Base-by-base conservation (phyloP, 2,113 vertebrate species). In the Brienomyrus longianalis region DNA sequence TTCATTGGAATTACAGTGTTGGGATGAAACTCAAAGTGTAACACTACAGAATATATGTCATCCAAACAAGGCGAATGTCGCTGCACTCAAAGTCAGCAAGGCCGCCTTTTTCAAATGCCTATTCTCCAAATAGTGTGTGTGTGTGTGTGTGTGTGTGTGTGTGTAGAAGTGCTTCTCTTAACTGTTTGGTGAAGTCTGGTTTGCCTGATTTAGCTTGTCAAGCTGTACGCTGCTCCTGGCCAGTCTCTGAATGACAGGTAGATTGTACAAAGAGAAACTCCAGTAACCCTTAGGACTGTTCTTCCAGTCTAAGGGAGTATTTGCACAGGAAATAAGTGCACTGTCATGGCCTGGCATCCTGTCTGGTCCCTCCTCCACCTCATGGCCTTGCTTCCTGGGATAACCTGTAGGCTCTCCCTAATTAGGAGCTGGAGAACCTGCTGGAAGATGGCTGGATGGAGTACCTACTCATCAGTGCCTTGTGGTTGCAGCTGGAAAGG, bases 1-100 rank as follows among this genome's bases (percentile, higher is more conserved):
- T 95, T 95, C 93, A 94, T 94, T 94, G 92, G 90, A 94, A 92
- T 94, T 93, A 94, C 93, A 91, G 94, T 92, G 92, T 90, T 59
- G 91, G 93, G 91, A 90, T 90, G 56, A 59, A 88, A 93, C 93
- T 92, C 92, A 91, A 91, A 93, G 48, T 59, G 59, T n/a, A 17
- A 4, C 11, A 43, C 15, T 59, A 27, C 19, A 19, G 35, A 39
- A 56, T 23, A n/a, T 39, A 31, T n/a, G 35, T 86, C 66, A 39
- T 89, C 7, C 5, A 70, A 88, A 88, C 39, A 27, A 66, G 39
- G 10, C 45, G 15, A 21, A n/a, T 48, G 80, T 84, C 39, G 6
- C 84, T 86, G 84, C 48, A 50, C 1, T 51, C n/a, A 51, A 84
- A 48, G 80, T 52, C 45, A 83, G 39, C 74, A 51, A 35, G 47